A percentile compares a stretch with the other conserved stretches of the same genome.
Conservation (phyloP, 2,888 invertebrate genomes). For the Drosophila emarginata region DNA sequence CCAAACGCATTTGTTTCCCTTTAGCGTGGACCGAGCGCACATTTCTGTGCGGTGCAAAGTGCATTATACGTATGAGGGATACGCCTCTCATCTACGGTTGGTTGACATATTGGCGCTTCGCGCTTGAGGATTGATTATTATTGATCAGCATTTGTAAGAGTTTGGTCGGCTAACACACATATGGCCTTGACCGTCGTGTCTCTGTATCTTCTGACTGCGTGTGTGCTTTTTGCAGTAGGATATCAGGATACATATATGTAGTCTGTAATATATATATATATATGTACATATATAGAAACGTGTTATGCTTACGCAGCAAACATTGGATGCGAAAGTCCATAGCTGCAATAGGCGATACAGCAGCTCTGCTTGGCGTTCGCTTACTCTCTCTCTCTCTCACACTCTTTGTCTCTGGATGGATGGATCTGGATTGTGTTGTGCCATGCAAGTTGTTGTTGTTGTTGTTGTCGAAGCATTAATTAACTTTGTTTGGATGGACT, state of each 20-base stretch:
- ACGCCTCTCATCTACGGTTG: conserved; percentile 15
- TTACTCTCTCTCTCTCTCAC: conserved; percentile 20
- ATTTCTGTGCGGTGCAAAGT: conserved; percentile 69
- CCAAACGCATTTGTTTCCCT: conserved; percentile 76
- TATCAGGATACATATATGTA: conserved; percentile 6
- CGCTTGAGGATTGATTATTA: not conserved
- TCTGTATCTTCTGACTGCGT: not conserved
- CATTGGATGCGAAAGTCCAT: not conserved
- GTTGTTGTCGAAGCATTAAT: conserved; percentile 47
- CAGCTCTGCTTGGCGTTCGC: conserved; percentile 17
- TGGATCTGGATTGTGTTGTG: conserved; percentile 15
- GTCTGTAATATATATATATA: conserved; percentile 9
- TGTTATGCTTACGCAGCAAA: conserved; percentile 6
- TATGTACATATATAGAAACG: conserved; percentile 7
- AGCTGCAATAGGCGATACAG: conserved; percentile 4
- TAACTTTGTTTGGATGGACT: conserved; percentile 60
- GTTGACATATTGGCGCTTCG: not conserved
- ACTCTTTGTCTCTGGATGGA: conserved; percentile 15
- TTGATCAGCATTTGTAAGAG: not conserved
- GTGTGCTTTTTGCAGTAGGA: not conserved
- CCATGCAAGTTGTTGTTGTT: conserved; percentile 10
- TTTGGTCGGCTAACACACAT: not conserved
- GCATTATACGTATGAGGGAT: conserved; percentile 55
- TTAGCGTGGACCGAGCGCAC: conserved; percentile 76
- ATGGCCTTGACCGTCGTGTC: conserved; percentile 12